phyloP scores from a whole-genome alignment of 2,888 invertebrate species.

The Trachelus tabidus region DNA sequence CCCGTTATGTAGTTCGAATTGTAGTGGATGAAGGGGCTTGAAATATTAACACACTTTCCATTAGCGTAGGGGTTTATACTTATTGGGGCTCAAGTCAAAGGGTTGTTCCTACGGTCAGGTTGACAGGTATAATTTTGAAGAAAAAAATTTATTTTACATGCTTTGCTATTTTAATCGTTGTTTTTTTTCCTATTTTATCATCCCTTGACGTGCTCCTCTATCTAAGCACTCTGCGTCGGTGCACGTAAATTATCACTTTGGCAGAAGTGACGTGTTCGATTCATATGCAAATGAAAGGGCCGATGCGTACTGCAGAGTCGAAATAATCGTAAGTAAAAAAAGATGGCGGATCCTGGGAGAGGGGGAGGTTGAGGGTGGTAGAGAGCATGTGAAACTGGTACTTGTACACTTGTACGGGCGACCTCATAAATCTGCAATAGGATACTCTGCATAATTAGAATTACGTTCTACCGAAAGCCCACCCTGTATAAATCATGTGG shows the following conservation, averaged over 20 bases:
- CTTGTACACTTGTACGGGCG: slow-evolving; percentile 43
- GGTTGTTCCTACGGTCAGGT: slow-evolving; percentile 33
- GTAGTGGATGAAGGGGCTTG: slow-evolving; percentile 33
- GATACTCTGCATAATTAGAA: slow-evolving; percentile 60
- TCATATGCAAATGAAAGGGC: slow-evolving; percentile 56
- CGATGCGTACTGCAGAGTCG: no score
- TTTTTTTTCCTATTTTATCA: no score
- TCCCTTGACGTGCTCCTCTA: no score
- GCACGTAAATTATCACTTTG: not conserved
- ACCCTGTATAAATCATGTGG: slow-evolving; percentile 43
- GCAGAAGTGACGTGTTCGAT: slow-evolving; percentile 50
- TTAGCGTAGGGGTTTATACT: slow-evolving; percentile 59
- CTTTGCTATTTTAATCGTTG: no score
- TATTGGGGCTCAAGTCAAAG: slow-evolving; percentile 59
- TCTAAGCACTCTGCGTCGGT: no score
- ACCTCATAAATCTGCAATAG: slow-evolving; percentile 61
- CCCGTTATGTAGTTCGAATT: no score
- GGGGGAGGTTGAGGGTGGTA: slow-evolving; percentile 25
- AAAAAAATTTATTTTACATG: no score
- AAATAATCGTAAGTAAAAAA: slow-evolving; percentile 56
- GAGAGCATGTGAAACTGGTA: slow-evolving; percentile 27
- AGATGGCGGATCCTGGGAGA: slow-evolving; percentile 42
- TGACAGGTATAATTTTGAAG: no score
- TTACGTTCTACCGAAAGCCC: slow-evolving; percentile 45
- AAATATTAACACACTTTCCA: slow-evolving; percentile 62